Conservation (phyloP, 2,888 invertebrate genomes). For the Troides oblongomaculatus region DNA sequence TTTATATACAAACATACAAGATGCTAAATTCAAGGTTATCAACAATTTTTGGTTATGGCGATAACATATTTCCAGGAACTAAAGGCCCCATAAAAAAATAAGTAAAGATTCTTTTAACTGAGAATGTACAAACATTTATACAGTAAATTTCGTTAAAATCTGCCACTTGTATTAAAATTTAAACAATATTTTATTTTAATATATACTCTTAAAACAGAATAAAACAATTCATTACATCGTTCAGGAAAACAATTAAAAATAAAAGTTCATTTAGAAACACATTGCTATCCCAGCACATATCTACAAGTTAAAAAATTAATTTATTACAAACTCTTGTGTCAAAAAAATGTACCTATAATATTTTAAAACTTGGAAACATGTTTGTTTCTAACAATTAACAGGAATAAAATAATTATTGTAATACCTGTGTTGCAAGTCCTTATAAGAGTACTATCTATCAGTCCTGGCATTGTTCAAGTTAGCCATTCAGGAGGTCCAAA, state of each 20-base stretch:
- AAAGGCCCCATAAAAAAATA: too few species aligned
- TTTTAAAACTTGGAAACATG: neutral
- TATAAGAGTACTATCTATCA: slow-evolving; percentile 17
- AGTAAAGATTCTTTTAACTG: too few species aligned
- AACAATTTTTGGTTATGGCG: neutral
- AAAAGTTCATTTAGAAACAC: neutral
- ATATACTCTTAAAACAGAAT: neutral
- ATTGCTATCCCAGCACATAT: neutral
- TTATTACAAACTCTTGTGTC: neutral
- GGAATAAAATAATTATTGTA: slow-evolving; percentile 18
- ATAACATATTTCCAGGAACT: neutral
- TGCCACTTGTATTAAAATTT: neutral
- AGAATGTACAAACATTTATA: too few species aligned
- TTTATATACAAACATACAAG: neutral
- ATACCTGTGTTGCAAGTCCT: slow-evolving; percentile 13
- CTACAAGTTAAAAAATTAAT: neutral
- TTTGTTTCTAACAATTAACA: neutral
- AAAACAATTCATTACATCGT: neutral
- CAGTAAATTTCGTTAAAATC: too few species aligned
- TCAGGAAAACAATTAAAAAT: neutral
- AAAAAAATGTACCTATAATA: neutral
- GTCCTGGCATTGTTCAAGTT: slow-evolving; percentile 22
- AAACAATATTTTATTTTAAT: neutral
- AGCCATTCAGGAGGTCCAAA: slow-evolving; percentile 20
- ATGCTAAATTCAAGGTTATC: neutral